Evolutionary conservation across 2,113 vertebrate genomes (phyloP).

Genomic region (Mastomys natalensis): DNA sequence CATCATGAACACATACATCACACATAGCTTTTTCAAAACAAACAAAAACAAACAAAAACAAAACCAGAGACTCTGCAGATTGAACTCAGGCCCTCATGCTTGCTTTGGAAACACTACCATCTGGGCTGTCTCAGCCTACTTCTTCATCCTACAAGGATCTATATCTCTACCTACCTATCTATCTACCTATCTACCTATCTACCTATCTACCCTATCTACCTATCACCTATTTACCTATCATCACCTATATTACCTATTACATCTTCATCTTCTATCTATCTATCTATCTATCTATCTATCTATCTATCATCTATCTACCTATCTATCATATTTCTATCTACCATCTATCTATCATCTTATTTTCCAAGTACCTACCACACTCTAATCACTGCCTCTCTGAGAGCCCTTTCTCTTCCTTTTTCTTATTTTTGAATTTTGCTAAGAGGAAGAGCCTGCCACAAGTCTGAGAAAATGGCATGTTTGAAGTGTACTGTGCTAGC

Average conservation of each 20-base stretch:
- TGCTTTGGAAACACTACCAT: neutral
- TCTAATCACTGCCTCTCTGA: neutral
- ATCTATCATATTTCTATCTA: too few relatives aligned
- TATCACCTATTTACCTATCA: neutral
- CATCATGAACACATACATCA: neutral
- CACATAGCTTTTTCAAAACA: neutral
- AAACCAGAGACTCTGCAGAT: neutral
- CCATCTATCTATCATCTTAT: neutral
- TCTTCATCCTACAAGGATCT: neutral
- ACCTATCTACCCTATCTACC: neutral
- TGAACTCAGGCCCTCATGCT: neutral
- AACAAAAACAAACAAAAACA: neutral
- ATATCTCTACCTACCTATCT: neutral
- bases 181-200: neutral
- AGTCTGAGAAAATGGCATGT: neutral
- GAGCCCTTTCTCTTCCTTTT: neutral
- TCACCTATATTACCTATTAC: too few relatives aligned
- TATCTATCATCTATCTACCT: neutral
- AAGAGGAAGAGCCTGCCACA: neutral
- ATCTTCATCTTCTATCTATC: too few relatives aligned
- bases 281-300: neutral
- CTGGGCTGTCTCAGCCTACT: neutral
- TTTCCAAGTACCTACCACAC: neutral
- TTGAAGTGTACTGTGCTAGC: neutral
- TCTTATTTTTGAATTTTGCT: slow-evolving; percentile 39